phyloP scores from a whole-genome alignment of 2,888 invertebrate genomes.

The Phalera bucephala region DNA sequence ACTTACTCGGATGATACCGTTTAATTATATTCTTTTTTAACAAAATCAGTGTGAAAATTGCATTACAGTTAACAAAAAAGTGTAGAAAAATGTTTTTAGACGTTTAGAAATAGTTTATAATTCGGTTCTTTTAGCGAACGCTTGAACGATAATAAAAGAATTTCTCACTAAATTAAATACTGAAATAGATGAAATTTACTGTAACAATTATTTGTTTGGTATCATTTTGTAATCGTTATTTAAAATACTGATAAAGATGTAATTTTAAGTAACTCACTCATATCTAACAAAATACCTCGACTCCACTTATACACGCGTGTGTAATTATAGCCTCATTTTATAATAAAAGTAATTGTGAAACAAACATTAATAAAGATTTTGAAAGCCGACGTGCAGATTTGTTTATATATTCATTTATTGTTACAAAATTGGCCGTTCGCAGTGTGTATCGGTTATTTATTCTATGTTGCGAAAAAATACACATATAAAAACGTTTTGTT shows the following conservation, averaged over 20 bases:
- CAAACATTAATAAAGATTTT: constrained; percentile 26
- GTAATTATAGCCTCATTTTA: constrained; percentile 1
- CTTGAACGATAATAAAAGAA: too few species aligned
- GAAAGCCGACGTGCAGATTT: constrained; percentile 29
- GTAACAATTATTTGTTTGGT: too few species aligned
- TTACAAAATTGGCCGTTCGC: constrained; percentile 30
- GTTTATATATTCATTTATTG: constrained; percentile 33
- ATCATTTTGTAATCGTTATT: too few species aligned
- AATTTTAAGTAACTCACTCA: too few species aligned
- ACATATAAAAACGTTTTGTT: constrained; percentile 20
- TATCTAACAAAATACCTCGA: too few species aligned
- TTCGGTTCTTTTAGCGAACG: neutral
- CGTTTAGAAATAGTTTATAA: neutral
- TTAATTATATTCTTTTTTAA: neutral
- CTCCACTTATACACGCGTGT: too few species aligned
- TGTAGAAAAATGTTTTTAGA: neutral
- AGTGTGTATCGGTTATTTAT: constrained; percentile 28
- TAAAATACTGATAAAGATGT: too few species aligned
- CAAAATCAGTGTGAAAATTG: neutral
- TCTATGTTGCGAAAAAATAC: constrained; percentile 30
- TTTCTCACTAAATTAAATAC: too few species aligned
- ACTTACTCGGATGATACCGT: neutral
- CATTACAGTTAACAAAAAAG: neutral
- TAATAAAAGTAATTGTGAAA: constrained; percentile 17
- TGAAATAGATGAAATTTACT: too few species aligned